Evolutionary conservation across 2,888 invertebrate species (phyloP).

Genomic region (Elaeidobius kamerunicus): DNA sequence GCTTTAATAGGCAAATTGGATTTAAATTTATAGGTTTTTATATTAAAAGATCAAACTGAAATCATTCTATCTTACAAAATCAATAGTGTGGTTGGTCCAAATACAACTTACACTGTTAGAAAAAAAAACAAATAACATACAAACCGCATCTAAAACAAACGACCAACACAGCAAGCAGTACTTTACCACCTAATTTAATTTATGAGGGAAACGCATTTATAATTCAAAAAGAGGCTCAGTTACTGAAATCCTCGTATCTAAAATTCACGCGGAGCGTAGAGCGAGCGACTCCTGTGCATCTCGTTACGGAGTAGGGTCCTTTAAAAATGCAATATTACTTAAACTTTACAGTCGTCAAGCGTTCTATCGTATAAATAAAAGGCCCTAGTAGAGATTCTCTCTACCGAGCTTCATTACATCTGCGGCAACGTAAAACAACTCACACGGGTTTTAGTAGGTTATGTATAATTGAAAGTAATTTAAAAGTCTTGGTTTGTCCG

Average conservation of each 20-base stretch:
- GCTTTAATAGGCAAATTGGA: too few species aligned
- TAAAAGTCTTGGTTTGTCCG: too few species aligned
- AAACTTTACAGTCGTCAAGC: conserved; percentile 26
- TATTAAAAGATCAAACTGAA: too few species aligned
- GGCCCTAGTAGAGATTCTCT: conserved; percentile 4
- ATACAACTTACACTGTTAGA: too few species aligned
- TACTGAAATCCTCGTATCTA: neutral
- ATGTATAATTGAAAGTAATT: too few species aligned
- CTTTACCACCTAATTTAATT: neutral
- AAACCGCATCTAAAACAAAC: too few species aligned
- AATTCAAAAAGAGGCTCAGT: neutral
- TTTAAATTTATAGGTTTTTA: too few species aligned
- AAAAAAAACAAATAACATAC: too few species aligned
- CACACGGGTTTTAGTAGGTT: neutral
- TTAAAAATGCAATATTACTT: conserved; percentile 27
- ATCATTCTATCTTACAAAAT: too few species aligned
- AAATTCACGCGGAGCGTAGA: neutral
- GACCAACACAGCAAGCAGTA: too few species aligned
- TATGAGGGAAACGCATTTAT: neutral
- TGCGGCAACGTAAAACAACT: conserved; percentile 1
- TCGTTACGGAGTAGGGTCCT: conserved; percentile 2
- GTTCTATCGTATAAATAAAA: conserved; percentile 15
- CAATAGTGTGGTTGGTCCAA: too few species aligned
- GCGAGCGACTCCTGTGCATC: neutral
- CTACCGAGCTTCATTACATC: conserved; percentile 1